Conservation (phyloP, 2,888 invertebrate genomes). For the Ochropleura plecta region DNA sequence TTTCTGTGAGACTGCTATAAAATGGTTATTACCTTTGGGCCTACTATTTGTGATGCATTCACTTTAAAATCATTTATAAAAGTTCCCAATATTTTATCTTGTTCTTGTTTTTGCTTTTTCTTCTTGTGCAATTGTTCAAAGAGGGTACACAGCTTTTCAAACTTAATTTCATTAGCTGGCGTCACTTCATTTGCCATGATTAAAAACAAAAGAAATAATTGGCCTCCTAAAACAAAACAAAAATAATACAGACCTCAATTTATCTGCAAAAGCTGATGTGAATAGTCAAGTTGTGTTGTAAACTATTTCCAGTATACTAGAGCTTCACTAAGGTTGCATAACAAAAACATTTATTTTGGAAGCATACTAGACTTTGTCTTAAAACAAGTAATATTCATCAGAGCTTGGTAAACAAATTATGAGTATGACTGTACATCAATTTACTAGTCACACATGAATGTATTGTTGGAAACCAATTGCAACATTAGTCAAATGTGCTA, state of each 20-base stretch:
- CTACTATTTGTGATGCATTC: conserved; percentile 72
- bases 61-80: conserved; percentile 88
- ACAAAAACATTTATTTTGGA: neutral
- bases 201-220: conserved; percentile 1
- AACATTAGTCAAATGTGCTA: neutral
- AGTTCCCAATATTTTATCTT: conserved; percentile 84
- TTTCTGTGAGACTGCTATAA: neutral
- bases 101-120: conserved; percentile 83
- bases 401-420: neutral
- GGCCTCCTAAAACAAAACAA: conserved; percentile 65
- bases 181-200: conserved; percentile 64
- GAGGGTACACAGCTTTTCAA: conserved; percentile 90
- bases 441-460: neutral
- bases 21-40: conserved; percentile 80
- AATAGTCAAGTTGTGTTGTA: neutral
- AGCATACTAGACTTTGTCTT: neutral
- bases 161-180: conserved; percentile 82
- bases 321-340: neutral
- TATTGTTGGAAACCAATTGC: neutral
- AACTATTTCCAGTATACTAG: neutral
- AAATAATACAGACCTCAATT: conserved; percentile 10
- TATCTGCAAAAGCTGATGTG: neutral
- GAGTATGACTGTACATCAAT: neutral
- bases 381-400: neutral
- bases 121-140: conserved; percentile 91